These are phyloP conservation scores for Diaprepes abbreviatus DNA, from an alignment of 2,888 invertebrate genomes.

Conservation along the genomic window DNA sequence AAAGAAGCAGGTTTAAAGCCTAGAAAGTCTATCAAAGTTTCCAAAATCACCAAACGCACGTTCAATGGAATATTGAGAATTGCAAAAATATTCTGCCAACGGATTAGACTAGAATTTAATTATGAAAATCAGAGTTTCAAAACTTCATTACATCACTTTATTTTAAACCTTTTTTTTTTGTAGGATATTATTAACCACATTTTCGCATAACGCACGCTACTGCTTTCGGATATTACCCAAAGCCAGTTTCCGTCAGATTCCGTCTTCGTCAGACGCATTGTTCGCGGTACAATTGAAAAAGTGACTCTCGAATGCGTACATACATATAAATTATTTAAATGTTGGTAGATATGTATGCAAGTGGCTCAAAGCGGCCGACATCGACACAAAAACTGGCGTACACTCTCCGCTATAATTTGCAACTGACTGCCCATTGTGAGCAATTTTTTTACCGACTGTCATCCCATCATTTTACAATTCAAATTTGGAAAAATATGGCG, in stretches of 20 bases:
- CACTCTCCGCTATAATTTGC: slow-evolving; percentile 64
- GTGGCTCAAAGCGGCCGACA: slow-evolving; percentile 66
- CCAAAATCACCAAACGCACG: no score
- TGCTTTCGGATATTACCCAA: slow-evolving; percentile 18
- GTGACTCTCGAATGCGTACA: slow-evolving; percentile 63
- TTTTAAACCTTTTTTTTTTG: no score
- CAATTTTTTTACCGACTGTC: slow-evolving; percentile 56
- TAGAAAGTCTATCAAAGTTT: no score
- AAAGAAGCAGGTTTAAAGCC: no score
- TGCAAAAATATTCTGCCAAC: no score
- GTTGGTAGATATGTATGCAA: slow-evolving; percentile 68
- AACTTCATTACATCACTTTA: no score
- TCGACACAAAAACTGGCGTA: slow-evolving; percentile 66
- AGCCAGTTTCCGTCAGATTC: slow-evolving; percentile 59
- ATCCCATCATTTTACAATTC: slow-evolving; percentile 45
- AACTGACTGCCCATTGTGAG: slow-evolving; percentile 58
- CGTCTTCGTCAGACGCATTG: slow-evolving; percentile 63
- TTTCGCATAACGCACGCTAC: background rate
- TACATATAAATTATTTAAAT: slow-evolving; percentile 70
- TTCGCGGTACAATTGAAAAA: slow-evolving; percentile 65
- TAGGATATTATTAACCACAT: no score
- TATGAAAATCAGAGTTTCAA: no score
- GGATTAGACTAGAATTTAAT: no score
- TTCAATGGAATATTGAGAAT: no score
- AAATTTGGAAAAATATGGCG: slow-evolving; percentile 34